Evolutionary conservation across 2,888 invertebrate species (phyloP).

Genomic region (Drosophila helvetica): DNA sequence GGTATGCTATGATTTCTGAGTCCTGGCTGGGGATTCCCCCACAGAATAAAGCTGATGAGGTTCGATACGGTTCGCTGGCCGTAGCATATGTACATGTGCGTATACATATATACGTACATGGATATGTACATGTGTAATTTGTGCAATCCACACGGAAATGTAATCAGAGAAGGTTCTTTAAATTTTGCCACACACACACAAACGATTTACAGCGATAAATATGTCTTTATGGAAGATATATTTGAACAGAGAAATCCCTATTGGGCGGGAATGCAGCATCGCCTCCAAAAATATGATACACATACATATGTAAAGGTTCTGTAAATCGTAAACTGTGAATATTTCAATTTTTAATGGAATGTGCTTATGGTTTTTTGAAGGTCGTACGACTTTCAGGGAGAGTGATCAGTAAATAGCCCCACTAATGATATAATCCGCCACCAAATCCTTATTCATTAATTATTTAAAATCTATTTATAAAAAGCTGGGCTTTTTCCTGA

Average conservation of each 20-base stretch:
- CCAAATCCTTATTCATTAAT: slow-evolving; percentile 2
- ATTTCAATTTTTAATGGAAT: too few species aligned
- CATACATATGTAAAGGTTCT: too few species aligned
- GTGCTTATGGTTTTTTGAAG: too few species aligned
- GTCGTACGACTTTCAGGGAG: too few species aligned
- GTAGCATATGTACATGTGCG: slow-evolving; percentile 24
- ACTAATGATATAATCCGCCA: too few species aligned
- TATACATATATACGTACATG: slow-evolving; percentile 11
- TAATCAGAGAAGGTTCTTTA: slow-evolving; percentile 26
- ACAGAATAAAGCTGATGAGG: slow-evolving; percentile 18
- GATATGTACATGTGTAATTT: slow-evolving; percentile 20
- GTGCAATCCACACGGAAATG: slow-evolving; percentile 41
- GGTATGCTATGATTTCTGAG: slow-evolving; percentile 63
- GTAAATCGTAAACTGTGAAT: too few species aligned
- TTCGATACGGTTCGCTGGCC: slow-evolving; percentile 28
- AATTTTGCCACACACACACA: slow-evolving; percentile 16
- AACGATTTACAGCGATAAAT: slow-evolving; percentile 16
- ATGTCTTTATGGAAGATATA: slow-evolving; percentile 2
- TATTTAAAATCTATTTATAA: slow-evolving; percentile 1
- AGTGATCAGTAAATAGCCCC: too few species aligned
- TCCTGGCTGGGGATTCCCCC: slow-evolving; percentile 10
- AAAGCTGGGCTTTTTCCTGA: slow-evolving; percentile 30
- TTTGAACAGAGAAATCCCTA: background rate
- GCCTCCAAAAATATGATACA: too few species aligned
- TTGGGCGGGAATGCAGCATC: background rate